phyloP scores from a whole-genome alignment of 64 coral and sea anemone species.

The Stichodactyla helianthus region DNA sequence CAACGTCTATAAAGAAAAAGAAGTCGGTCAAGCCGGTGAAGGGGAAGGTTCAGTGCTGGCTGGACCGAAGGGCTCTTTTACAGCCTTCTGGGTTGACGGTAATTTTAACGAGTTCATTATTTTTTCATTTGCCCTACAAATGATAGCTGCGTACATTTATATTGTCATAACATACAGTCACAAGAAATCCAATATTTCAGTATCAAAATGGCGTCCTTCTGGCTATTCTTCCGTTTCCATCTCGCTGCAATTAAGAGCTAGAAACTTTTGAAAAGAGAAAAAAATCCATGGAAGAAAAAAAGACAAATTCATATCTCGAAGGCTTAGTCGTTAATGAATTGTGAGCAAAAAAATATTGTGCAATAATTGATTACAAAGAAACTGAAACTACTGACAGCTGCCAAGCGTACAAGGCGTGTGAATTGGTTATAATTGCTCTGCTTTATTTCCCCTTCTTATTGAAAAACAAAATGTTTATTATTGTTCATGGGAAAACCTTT shows the following conservation, averaged over 20 bases:
- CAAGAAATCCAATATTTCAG: neutral
- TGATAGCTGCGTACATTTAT: no score
- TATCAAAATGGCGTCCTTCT: neutral
- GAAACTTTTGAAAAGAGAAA: neutral
- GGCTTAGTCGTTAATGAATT: neutral
- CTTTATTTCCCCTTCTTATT: neutral
- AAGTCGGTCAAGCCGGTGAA: neutral
- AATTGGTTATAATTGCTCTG: neutral
- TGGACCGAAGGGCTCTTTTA: neutral
- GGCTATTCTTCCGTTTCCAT: no score
- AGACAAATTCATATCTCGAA: neutral
- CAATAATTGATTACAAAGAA: neutral
- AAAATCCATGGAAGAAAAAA: neutral
- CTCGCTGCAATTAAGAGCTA: neutral
- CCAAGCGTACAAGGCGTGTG: neutral
- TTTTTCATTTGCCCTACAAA: neutral
- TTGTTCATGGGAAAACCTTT: neutral
- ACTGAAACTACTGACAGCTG: neutral
- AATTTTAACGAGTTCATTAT: neutral
- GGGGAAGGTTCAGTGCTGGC: neutral
- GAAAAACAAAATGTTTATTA: constrained; percentile 4
- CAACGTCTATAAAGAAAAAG: constrained; percentile 1
- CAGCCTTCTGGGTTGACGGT: neutral
- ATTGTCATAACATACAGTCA: no score
- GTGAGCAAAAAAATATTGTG: neutral